Conservation (phyloP, 1,140 invertebrate genomes). For the Pseudachorutes palmiensis region DNA sequence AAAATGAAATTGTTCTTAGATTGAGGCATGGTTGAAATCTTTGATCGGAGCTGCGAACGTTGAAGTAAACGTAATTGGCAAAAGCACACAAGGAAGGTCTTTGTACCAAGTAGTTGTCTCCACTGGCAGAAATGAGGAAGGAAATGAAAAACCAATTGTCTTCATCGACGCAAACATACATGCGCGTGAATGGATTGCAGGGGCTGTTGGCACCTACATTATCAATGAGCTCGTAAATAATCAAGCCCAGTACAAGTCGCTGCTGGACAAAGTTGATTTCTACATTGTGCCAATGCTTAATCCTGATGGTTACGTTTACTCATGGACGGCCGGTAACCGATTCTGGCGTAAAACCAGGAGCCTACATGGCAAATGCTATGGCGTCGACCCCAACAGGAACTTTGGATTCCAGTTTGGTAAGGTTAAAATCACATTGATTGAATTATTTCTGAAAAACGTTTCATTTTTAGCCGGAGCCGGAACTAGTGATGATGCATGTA, state of each 20-base stretch:
- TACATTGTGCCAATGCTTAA: constrained; percentile 53
- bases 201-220: constrained; percentile 4
- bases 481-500: neutral
- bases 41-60: neutral
- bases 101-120: neutral
- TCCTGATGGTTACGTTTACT: constrained; percentile 51
- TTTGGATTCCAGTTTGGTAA: constrained; percentile 15
- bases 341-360: constrained; percentile 34
- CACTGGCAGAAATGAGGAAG: neutral
- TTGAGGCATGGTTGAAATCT: neutral
- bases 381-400: constrained; percentile 27
- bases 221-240: constrained; percentile 35
- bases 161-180: constrained; percentile 6
- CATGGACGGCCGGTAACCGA: constrained; percentile 35
- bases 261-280: constrained; percentile 45
- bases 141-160: neutral
- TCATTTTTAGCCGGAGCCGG: neutral
- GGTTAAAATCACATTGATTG: too few relatives aligned
- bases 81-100: neutral
- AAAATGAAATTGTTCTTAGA: too few relatives aligned
- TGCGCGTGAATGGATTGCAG: constrained; percentile 8
- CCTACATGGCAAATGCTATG: constrained; percentile 5
- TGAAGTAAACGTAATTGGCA: neutral
- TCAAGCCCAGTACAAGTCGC: constrained; percentile 26
- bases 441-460: too few relatives aligned